phyloP scores from a whole-genome alignment of 2,888 invertebrate genomes.

The Cremastobaeus sp. region DNA sequence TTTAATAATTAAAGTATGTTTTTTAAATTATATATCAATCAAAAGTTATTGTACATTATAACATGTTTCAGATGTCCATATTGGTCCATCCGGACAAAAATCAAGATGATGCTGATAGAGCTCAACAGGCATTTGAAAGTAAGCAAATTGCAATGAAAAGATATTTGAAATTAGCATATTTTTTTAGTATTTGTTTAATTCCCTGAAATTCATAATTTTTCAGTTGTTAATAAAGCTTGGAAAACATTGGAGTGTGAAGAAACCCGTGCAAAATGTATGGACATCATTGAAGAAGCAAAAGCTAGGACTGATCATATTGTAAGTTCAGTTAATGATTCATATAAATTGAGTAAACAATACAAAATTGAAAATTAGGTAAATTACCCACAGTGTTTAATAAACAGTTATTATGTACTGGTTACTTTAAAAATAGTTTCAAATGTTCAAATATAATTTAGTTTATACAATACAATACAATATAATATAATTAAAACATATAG shows the following conservation, averaged over 20 bases:
- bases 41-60: constrained; percentile 1
- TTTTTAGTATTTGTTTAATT: background rate
- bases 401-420: no score
- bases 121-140: constrained; percentile 94
- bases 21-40: background rate
- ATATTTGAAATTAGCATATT: background rate
- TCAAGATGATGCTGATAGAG: constrained; percentile 95
- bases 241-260: constrained; percentile 97
- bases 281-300: constrained; percentile 98
- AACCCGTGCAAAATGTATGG: constrained; percentile 94
- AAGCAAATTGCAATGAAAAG: constrained; percentile 60
- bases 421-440: no score
- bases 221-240: constrained; percentile 95
- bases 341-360: no score
- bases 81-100: constrained; percentile 99
- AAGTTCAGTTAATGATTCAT: constrained; percentile 61
- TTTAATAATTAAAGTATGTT: background rate
- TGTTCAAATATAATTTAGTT: no score
- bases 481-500: constrained; percentile 9
- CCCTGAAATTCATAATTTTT: no score
- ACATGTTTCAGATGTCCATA: constrained; percentile 86
- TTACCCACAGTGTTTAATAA: no score
- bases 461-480: background rate
- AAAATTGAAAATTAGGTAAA: no score
- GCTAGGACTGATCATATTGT: constrained; percentile 96